Evolutionary conservation across 2,797 vertebrate species (phyloP).

Genomic region (Chelonia mydas): DNA sequence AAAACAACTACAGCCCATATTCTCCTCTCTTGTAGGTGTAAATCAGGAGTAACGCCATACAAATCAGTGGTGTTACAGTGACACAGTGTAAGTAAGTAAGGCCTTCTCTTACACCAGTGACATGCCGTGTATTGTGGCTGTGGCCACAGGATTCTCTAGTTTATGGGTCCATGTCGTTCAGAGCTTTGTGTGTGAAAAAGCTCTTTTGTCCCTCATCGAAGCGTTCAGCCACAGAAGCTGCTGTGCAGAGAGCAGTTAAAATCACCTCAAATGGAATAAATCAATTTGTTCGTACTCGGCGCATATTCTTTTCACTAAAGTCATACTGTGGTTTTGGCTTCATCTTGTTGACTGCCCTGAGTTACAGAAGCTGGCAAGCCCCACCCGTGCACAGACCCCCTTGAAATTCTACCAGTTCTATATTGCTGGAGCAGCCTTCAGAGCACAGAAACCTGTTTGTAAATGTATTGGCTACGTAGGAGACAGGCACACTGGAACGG

Average conservation of each 20-base stretch:
- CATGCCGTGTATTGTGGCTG: neutral
- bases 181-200: neutral
- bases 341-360: neutral
- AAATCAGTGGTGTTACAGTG: neutral
- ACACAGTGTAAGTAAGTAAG: neutral
- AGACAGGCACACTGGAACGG: slow-evolving; percentile 5
- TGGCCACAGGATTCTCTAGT: neutral
- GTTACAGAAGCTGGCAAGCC: slow-evolving; percentile 55
- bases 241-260: neutral
- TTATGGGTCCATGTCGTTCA: neutral
- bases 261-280: neutral
- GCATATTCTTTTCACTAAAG: slow-evolving; percentile 12
- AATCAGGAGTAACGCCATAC: neutral
- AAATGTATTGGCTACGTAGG: slow-evolving; percentile 60
- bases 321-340: slow-evolving; percentile 60
- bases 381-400: rapidly evolving
- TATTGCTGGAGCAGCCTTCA: neutral
- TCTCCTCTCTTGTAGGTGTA: neutral
- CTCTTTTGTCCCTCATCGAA: neutral
- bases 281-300: neutral
- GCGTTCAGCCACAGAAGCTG: neutral
- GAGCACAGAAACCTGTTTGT: slow-evolving; percentile 36
- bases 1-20: neutral
- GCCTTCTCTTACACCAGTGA: neutral
- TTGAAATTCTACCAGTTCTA: neutral